Evolutionary conservation across 1,140 invertebrate species (phyloP), one percentile per base, ranked within the genome.

Genomic region (Hestina assimilis): DNA sequence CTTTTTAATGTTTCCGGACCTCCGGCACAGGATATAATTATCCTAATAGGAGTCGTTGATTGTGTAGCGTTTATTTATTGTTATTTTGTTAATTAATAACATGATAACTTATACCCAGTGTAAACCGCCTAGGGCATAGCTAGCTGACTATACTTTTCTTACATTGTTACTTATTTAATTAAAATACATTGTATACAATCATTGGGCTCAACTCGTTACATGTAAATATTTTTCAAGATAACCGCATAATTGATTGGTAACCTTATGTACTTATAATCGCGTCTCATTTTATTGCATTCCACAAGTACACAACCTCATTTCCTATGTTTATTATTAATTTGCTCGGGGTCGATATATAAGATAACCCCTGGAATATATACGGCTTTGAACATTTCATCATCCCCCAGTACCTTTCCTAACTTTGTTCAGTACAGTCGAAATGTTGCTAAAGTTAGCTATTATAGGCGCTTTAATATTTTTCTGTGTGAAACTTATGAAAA

Each of bases 381-480:
- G 51, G 26, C 31, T 47, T 29, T 51, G 19, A 28, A 55, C 19
- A 46, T 26, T 51, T 31, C 45, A 59, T 43, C 14, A 26, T 9
- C 21, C 63, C 72, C 63, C 72, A 83, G 76, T 85, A 38, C 38
- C 51, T 58, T 58, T 54, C 55, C 23, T 46, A 47, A 29, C 12
- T 9, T 46, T 47, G 55, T 8, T 33, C 23, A 4, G 46, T 43
- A 11, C 67, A 63, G 72, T 64, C 72, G 71, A 58, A 6, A 86
- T 88, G 84, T 66, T 87, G 40, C 64, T 87, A 0, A 87, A 87
- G 57, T 47, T 87, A 17, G 79, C 75, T 1, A 41, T 87, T 2
- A 54, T 88, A 17, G 81, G 83, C 55, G 75, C 66, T 26, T 48
- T 88, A 8, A 63, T 86, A 66, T 85, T 82, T 55, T 64, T 85